phyloP scores from a whole-genome alignment of 2,888 invertebrate genomes.

The Disparrhopalites patrizii region DNA sequence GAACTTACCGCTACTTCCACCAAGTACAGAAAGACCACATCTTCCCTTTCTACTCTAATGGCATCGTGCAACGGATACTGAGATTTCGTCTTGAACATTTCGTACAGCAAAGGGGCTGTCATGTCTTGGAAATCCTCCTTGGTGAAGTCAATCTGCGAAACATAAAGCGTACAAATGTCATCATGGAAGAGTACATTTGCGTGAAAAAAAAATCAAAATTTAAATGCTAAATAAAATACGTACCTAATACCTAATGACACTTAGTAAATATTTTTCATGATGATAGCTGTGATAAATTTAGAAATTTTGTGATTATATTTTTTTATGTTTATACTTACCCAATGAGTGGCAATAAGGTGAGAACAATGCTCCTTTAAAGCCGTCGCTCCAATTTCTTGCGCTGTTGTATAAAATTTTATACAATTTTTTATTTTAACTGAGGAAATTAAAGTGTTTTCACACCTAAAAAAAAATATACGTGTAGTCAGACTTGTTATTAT shows the following conservation, averaged over 20 bases:
- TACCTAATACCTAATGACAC: too few relatives aligned
- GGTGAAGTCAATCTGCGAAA: constrained; percentile 62
- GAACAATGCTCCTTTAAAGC: constrained; percentile 82
- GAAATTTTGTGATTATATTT: too few relatives aligned
- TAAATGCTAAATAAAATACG: too few relatives aligned
- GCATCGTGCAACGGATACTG: constrained; percentile 84
- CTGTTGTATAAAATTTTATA: constrained; percentile 84
- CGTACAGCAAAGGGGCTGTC: constrained; percentile 83
- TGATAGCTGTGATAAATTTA: too few relatives aligned
- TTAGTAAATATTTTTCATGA: too few relatives aligned
- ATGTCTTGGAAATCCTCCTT: constrained; percentile 86
- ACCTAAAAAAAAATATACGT: constrained; percentile 56
- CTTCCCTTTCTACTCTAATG: constrained; percentile 79
- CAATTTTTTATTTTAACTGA: constrained; percentile 76
- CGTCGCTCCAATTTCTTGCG: constrained; percentile 81
- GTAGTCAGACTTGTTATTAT: constrained; percentile 6
- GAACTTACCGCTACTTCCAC: constrained; percentile 67
- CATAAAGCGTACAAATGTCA: neutral
- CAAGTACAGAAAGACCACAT: constrained; percentile 89
- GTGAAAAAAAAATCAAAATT: too few relatives aligned
- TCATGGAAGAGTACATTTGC: too few relatives aligned
- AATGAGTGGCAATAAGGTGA: constrained; percentile 84
- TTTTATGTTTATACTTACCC: too few relatives aligned
- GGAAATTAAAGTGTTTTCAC: constrained; percentile 82
- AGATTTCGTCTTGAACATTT: constrained; percentile 87